These are phyloP conservation scores for Caenorhabditis uteleia DNA, from an alignment of 2,888 invertebrate species.

Conservation along the genomic window DNA sequence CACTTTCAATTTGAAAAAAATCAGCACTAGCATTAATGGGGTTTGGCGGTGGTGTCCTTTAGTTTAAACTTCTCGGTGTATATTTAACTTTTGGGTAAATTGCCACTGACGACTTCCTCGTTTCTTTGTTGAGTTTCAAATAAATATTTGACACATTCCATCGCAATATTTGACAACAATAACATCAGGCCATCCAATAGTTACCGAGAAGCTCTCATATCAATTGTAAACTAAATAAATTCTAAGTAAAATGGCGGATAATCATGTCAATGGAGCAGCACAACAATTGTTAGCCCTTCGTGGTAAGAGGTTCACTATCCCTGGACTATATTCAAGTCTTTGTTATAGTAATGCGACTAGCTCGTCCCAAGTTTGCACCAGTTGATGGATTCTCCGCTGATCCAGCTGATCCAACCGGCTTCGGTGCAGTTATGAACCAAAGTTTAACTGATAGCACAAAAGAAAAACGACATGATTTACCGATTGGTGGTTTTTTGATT, in stretches of 20 bases:
- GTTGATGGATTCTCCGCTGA: conserved; percentile 84
- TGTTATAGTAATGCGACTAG: conserved; percentile 84
- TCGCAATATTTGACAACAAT: background rate
- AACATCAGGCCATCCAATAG: background rate
- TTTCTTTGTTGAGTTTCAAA: conserved; percentile 31
- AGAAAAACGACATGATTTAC: conserved; percentile 67
- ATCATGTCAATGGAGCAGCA: conserved; percentile 10
- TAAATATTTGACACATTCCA: conserved; percentile 20
- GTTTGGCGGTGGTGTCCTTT: conserved; percentile 15
- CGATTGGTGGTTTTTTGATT: conserved; percentile 87
- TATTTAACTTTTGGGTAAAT: conserved; percentile 25
- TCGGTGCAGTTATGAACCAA: conserved; percentile 9
- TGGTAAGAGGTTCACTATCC: conserved; percentile 4
- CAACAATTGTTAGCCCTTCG: conserved; percentile 29
- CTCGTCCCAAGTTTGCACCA: conserved; percentile 82
- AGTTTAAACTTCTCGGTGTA: conserved; percentile 27
- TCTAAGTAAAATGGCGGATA: background rate
- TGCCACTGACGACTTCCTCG: conserved; percentile 23
- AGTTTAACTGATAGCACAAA: conserved; percentile 16
- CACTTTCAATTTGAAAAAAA: conserved; percentile 14
- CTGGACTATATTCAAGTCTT: background rate
- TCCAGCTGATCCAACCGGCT: conserved; percentile 70
- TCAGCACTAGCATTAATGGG: conserved; percentile 13
- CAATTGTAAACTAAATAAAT: background rate
- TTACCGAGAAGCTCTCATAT: background rate